Base-by-base conservation (phyloP, 2,888 invertebrate genomes). In the Noctuana brunneofusca region DNA sequence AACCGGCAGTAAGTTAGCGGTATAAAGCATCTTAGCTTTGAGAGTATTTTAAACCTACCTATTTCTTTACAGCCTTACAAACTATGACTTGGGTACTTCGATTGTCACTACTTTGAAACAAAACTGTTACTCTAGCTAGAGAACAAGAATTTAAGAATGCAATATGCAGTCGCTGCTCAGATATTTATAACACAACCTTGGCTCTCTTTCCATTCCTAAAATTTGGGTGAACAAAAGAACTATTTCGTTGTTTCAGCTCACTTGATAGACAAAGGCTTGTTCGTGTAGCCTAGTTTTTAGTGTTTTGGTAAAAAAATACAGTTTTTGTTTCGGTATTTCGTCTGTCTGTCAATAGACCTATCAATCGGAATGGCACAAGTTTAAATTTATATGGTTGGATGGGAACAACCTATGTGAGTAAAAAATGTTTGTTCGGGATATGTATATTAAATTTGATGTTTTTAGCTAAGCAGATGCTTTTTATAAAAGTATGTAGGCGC, bases 131-230 rank as follows among this genome's bases (percentile, higher is more conserved):
- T 22, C 48, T 22, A n/a, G 22, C n/a, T 22, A 48, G 22, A 22
- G 48, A n/a, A 48, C 22, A 48, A 48, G 22, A 48, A 50, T 24
- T 50, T 27, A 35, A 49, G 35, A 59, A 43, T 52, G 27, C 14
- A 46, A 46, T 22, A 46, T 32, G 20, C 46, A 32, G 16, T 38
- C 11, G 46, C 24, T 32, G 22, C 24, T 60, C 53, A 53, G 48
- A 60, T 55, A 62, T 62, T 62, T 62, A 49, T 55, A 62, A 22
- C 27, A 1, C 49, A 62, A 38, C 55, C 62, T 62, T 55, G 62
- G 32, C 49, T 49, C 55, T 53, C 48, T 62, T 38, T 62, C 38
- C 55, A 38, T 62, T 55, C 30, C 55, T 55, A 55, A 62, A 48
- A 48, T 48, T 62, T 62, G 55, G 38, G 14, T 49, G 35, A 62